Conservation (phyloP, 2,888 invertebrate species). For the Rhagophthalmus giganteus region DNA sequence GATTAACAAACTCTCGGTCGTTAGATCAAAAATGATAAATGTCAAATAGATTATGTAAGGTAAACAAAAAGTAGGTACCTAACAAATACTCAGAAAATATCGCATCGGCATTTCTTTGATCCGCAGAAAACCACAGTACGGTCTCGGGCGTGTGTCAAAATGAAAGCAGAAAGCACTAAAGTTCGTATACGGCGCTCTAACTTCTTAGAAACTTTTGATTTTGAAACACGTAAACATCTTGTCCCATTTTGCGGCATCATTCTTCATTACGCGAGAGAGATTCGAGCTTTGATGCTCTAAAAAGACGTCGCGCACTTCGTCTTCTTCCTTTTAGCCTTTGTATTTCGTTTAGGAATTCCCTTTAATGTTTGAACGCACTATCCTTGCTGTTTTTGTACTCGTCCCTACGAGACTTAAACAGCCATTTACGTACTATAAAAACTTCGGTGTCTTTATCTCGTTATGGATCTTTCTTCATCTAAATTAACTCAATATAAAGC, state of each 20-base stretch:
- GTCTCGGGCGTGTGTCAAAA: constrained; percentile 14
- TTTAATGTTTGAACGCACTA: constrained; percentile 30
- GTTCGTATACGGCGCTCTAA: constrained; percentile 17
- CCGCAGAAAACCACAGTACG: constrained; percentile 16
- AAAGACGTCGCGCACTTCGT: constrained; percentile 24
- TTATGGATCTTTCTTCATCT: constrained; percentile 5
- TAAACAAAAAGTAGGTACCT: background rate
- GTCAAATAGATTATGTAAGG: background rate
- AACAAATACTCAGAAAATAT: constrained; percentile 11
- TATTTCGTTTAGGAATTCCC: constrained; percentile 27
- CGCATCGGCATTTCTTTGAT: constrained; percentile 13
- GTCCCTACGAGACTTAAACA: constrained; percentile 18
- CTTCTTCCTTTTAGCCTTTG: constrained; percentile 28
- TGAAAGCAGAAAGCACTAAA: constrained; percentile 15
- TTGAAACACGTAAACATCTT: constrained; percentile 32
- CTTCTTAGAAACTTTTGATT: constrained; percentile 28
- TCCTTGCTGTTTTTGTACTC: constrained; percentile 17
- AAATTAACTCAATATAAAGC: constrained; percentile 1
- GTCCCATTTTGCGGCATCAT: constrained; percentile 35
- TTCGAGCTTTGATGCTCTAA: constrained; percentile 29
- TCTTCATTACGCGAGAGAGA: constrained; percentile 35
- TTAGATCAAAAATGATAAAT: background rate
- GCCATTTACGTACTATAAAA: constrained; percentile 19
- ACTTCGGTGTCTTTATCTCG: constrained; percentile 17
- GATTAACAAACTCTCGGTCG: constrained; percentile 1